phyloP scores from a whole-genome alignment of 2,888 invertebrate species.

The Cheilosia pagana region DNA sequence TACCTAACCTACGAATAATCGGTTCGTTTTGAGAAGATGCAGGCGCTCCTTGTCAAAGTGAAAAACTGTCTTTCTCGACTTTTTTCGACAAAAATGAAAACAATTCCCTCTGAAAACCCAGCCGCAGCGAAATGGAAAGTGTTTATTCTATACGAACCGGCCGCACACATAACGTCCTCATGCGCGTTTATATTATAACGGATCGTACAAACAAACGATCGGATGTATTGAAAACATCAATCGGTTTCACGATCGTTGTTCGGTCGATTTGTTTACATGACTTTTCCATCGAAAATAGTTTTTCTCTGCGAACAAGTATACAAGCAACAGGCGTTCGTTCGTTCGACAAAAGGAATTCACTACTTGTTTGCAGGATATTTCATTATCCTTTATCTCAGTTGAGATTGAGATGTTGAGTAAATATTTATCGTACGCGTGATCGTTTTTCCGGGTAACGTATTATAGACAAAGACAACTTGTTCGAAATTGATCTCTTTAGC shows the following conservation, averaged over 20 bases:
- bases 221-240: slow-evolving; percentile 66
- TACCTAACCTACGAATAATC: not conserved
- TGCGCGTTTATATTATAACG: slow-evolving; percentile 28
- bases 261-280: slow-evolving; percentile 57
- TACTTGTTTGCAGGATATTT: slow-evolving; percentile 56
- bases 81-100: not conserved
- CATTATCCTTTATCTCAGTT: slow-evolving; percentile 50
- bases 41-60: slow-evolving; percentile 30
- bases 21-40: slow-evolving; percentile 32
- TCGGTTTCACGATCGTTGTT: slow-evolving; percentile 57
- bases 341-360: not conserved
- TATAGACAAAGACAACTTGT: slow-evolving; percentile 42
- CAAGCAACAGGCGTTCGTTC: slow-evolving; percentile 57
- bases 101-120: slow-evolving; percentile 5
- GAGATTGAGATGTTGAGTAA: slow-evolving; percentile 29
- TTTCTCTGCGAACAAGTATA: not conserved
- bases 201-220: slow-evolving; percentile 66
- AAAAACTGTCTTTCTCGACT: not conserved
- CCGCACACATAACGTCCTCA: slow-evolving; percentile 31
- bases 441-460: not conserved
- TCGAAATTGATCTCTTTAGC: slow-evolving; percentile 47
- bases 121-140: slow-evolving; percentile 63
- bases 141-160: slow-evolving; percentile 60
- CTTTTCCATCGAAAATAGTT: slow-evolving; percentile 41
- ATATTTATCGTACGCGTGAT: slow-evolving; percentile 49